Evolutionary conservation across 1,140 invertebrate species (phyloP), one percentile per base, ranked within the genome.

Genomic region (Scaptomyza pallida): DNA sequence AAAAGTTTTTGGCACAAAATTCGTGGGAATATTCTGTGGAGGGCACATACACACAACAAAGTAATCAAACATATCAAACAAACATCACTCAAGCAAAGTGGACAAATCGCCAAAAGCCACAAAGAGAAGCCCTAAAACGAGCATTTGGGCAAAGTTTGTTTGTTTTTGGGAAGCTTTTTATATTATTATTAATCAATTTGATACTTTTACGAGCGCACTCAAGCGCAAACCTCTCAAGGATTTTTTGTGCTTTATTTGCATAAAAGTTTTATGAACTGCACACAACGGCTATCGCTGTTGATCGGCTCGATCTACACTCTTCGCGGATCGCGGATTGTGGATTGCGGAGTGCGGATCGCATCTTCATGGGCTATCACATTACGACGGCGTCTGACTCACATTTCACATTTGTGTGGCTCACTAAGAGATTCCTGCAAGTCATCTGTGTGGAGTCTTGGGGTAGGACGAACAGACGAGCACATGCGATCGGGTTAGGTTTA

Each of bases 131-230:
- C 16, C 59, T n/a, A 37, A 37, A 13, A 61, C 19, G 12, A 26
- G 44, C 54, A 51, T 61, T 48, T 74, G 44, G 37, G 43, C 44
- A 80, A 75, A 50, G 80, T 88, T 78, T 80, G 55, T 73, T 86
- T 80, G 61, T 75, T 72, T 85, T 37, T 37, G 33, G 33, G 33
- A 23, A 41, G 77, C 68, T 85, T 82, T 86, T 81, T 21, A 5
- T 89, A 85, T 81, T 89, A 82, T 89, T 89, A 89, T 89, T 89
- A 89, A 89, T 89, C 86, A 89, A 89, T 89, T 89, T 89, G 86
- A 89, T 89, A 89, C 86, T 89, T 89, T 89, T 89, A 80, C 82
- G 82, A 86, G 81, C 77, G 82, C 81, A 88, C 81, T 85, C 81
- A 85, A 81, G 81, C 81, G 81, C 81, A 79, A 85, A 85, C 67